These are phyloP conservation scores for Semaprochilodus insignis DNA, from an alignment of 2,797 vertebrate species.

Conservation along the genomic window DNA sequence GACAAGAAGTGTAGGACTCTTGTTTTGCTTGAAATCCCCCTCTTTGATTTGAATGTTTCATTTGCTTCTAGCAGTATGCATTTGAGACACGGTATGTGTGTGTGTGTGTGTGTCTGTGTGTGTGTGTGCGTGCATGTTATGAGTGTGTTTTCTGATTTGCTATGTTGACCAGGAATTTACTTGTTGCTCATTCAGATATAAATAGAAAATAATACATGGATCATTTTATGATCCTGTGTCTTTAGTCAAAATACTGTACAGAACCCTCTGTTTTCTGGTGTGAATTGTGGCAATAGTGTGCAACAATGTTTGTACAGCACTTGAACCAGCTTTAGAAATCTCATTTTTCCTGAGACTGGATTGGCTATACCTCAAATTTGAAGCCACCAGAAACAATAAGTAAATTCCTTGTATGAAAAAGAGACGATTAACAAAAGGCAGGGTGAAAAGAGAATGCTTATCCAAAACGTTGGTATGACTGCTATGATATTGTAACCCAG, in stretches of 20 bases:
- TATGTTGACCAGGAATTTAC: constrained; percentile 48
- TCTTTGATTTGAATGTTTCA: not conserved
- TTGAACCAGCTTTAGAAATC: constrained; percentile 20
- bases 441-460: constrained; percentile 67
- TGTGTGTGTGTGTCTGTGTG: constrained; percentile 73
- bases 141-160: constrained; percentile 40
- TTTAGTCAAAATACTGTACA: constrained; percentile 15
- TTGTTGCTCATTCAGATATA: constrained; percentile 48
- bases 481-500: constrained; percentile 69
- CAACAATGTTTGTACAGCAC: constrained; percentile 1
- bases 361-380: constrained; percentile 15
- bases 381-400: constrained; percentile 55
- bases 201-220: not conserved
- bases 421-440: constrained; percentile 42
- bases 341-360: not conserved
- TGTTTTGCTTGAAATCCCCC: not conserved
- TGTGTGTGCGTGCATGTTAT: constrained; percentile 69
- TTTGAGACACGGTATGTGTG: constrained; percentile 66
- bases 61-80: not conserved
- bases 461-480: constrained; percentile 67
- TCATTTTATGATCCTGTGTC: not conserved
- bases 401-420: constrained; percentile 62
- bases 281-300: constrained; percentile 1
- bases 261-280: not conserved
- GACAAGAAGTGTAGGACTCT: constrained; percentile 4